These are phyloP conservation scores for Argentina silus DNA, from an alignment of 2,797 vertebrate species.

Conservation along the genomic window DNA sequence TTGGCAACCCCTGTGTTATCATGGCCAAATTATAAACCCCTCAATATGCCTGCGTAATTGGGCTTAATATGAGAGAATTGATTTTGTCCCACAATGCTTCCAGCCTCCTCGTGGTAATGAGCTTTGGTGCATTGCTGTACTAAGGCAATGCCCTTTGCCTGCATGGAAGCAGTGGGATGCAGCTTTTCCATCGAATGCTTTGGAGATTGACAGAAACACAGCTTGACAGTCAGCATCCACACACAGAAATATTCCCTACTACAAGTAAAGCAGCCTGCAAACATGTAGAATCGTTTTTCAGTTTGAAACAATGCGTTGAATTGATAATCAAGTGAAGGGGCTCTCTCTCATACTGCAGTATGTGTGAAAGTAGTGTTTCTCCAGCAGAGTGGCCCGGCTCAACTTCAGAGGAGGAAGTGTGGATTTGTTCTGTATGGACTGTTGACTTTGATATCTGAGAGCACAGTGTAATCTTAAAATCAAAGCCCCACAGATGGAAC, in stretches of 20 bases:
- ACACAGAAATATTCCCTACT: neutral
- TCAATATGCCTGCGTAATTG: slow-evolving; percentile 24
- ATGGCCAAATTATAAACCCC: neutral
- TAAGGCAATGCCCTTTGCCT: slow-evolving; percentile 6
- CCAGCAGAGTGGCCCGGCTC: slow-evolving; percentile 36
- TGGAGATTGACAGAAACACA: slow-evolving; percentile 26
- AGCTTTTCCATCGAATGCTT: neutral
- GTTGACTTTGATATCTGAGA: slow-evolving; percentile 69
- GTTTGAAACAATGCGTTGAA: neutral
- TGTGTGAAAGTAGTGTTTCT: slow-evolving; percentile 40
- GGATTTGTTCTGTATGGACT: slow-evolving; percentile 54
- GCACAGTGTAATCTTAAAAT: slow-evolving; percentile 70
- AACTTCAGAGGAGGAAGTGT: slow-evolving; percentile 44
- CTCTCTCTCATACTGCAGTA: slow-evolving; percentile 1
- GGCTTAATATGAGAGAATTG: slow-evolving; percentile 46
- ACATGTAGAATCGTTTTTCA: neutral
- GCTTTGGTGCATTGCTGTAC: slow-evolving; percentile 18
- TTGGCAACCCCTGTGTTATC: slow-evolving; percentile 7
- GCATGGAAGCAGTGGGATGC: slow-evolving; percentile 23
- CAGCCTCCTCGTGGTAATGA: slow-evolving; percentile 33
- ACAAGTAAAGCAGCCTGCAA: slow-evolving; percentile 7
- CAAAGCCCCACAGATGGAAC: slow-evolving; percentile 60
- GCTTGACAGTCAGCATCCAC: slow-evolving; percentile 15
- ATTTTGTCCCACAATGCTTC: slow-evolving; percentile 34
- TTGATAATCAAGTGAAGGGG: slow-evolving; percentile 2